Base-by-base conservation (phyloP, 1,140 invertebrate genomes). In the Lepidostoma basale region DNA sequence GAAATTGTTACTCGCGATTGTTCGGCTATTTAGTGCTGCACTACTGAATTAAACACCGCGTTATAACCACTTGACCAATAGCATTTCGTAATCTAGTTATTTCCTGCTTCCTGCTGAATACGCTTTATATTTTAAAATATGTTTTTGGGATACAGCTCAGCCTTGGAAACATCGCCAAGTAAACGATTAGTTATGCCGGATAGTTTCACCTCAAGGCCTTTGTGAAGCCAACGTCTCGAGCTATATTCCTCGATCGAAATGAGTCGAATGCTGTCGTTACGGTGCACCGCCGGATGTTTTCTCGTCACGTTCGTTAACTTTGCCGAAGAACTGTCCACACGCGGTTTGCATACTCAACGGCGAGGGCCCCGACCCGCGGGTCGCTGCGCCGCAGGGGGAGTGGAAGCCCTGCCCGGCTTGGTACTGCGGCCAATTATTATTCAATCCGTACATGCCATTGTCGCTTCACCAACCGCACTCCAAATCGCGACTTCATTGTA, bases 361-460 rank as follows among this genome's bases (percentile, higher is more conserved):
- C 23, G 3, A 22, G 52, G 16, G 16, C 52, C 28, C 18, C 28
- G 28, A 56, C 52, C 28, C 18, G 28, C 5, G 10, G 23, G 22
- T 16, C 10, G 47, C n/a, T n/a, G n/a, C n/a, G n/a, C n/a, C n/a
- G n/a, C n/a, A 14, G 44, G 16, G 3, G 52, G 39, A n/a, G 28
- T 44, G 20, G 60, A 28, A 33, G 60, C 60, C 40, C 60, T 33
- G 26, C 60, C 6, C 44, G 42, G 23, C 20, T 16, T 33, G 12
- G 56, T 20, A 28, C 2, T 30, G 59, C 59, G 16, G 40, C 39
- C 18, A 30, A 81, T 81, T 77, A 80, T 80, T 80, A 81, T 81
- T 79, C 81, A 81, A 81, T 81, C 78, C 80, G 20, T 23, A 59
- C 39, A 78, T 77, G 79, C 42, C 25, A 52, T 30, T 45, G 62